Evolutionary conservation across 2,113 vertebrate genomes (phyloP).

Genomic region (Calidris pugnax): DNA sequence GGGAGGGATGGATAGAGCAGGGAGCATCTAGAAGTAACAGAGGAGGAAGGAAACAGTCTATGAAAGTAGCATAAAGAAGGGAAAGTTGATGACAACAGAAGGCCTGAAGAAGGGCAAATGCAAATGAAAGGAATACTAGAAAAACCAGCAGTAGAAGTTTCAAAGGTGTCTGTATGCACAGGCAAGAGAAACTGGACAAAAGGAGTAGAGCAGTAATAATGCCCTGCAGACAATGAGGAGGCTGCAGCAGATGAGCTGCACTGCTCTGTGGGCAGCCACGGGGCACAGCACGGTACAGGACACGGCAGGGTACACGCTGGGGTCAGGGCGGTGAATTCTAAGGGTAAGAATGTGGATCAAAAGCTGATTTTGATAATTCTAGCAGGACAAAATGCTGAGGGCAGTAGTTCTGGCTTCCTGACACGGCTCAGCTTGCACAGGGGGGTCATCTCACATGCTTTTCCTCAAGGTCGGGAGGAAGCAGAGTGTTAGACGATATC

Average conservation of each 20-base stretch:
- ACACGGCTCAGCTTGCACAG: background rate
- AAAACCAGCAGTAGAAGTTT: background rate
- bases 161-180: background rate
- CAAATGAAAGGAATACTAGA: background rate
- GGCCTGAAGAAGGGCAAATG: background rate
- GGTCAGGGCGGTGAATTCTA: background rate
- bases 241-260: background rate
- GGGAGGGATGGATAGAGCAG: background rate
- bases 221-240: background rate
- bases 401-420: background rate
- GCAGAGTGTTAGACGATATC: background rate
- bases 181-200: background rate
- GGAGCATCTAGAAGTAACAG: background rate
- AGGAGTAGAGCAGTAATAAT: background rate
- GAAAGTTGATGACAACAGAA: background rate
- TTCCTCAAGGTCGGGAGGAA: background rate
- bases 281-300: fast-evolving
- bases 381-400: background rate
- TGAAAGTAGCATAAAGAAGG: background rate
- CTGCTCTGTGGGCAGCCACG: background rate
- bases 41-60: background rate
- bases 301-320: background rate
- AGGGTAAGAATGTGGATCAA: background rate
- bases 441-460: background rate
- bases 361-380: background rate